Evolutionary conservation across 2,888 invertebrate genomes (phyloP).

Genomic region (Agrypnus murinus): DNA sequence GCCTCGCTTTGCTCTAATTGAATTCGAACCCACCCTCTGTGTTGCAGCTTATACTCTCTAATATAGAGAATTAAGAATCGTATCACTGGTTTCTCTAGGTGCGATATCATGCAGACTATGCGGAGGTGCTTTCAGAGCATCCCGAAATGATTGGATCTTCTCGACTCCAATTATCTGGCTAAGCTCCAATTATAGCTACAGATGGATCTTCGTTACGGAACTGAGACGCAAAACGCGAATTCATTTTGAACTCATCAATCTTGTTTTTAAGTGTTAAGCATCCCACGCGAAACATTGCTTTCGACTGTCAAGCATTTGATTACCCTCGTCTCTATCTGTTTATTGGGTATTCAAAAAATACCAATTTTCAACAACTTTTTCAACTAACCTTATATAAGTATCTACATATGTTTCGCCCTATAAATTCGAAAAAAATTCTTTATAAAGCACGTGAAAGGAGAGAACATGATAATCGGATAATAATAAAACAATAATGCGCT

Average conservation of each 20-base stretch:
- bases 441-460: too few species aligned
- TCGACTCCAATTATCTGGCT: constrained; percentile 79
- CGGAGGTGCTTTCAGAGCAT: constrained; percentile 66
- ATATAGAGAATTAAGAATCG: constrained; percentile 49
- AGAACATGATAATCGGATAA: too few species aligned
- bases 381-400: too few species aligned
- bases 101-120: constrained; percentile 49
- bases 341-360: constrained; percentile 28
- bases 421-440: too few species aligned
- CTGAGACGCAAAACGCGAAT: constrained; percentile 51
- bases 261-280: constrained; percentile 53
- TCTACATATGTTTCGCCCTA: too few species aligned
- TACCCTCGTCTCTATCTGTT: constrained; percentile 37
- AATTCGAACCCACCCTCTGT: constrained; percentile 46
- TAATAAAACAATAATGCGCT: too few species aligned
- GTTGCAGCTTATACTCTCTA: constrained; percentile 31
- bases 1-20: constrained; percentile 53
- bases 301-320: constrained; percentile 45
- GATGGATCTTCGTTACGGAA: constrained; percentile 71
- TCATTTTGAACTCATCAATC: constrained; percentile 56
- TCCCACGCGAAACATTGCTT: constrained; percentile 38
- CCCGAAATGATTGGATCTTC: constrained; percentile 68
- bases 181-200: constrained; percentile 80
- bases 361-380: constrained; percentile 12
- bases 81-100: constrained; percentile 45